phyloP scores from a whole-genome alignment of 2,113 vertebrate species.

The Catharus bicknelli region DNA sequence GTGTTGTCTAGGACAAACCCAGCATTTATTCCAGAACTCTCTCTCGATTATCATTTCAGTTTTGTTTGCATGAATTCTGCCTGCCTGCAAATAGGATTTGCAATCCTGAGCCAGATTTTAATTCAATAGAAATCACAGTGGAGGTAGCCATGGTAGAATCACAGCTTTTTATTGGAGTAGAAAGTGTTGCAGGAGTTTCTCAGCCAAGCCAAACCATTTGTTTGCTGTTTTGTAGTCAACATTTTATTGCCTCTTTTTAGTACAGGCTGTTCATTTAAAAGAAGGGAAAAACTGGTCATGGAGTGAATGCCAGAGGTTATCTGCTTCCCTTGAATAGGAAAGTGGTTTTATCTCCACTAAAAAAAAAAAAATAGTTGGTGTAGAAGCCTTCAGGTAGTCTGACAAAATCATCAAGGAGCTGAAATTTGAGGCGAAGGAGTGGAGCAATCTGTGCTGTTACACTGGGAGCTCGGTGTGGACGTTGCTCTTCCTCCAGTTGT shows the following conservation, averaged over 20 bases:
- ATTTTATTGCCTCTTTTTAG: not conserved
- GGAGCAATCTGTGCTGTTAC: not conserved
- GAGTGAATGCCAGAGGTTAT: not conserved
- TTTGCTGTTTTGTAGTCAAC: not conserved
- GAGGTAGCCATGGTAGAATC: not conserved
- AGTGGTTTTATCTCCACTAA: not conserved
- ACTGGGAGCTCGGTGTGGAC: not conserved
- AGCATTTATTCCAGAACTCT: not conserved
- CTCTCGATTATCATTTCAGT: not conserved
- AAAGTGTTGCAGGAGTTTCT: not conserved
- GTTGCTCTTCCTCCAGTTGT: not conserved
- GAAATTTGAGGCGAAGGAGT: not conserved
- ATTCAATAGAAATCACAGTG: not conserved
- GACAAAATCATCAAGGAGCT: not conserved
- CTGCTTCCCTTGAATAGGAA: not conserved
- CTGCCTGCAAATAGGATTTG: not conserved
- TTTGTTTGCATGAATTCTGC: constrained; percentile 7
- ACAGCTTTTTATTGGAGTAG: not conserved
- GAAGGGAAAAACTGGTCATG: not conserved
- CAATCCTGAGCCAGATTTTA: not conserved
- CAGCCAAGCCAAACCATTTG: not conserved
- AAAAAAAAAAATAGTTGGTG: not conserved
- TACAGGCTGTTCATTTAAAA: not conserved
- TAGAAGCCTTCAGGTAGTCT: not conserved
- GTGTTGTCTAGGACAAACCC: not conserved